Evolutionary conservation across 2,113 vertebrate species (phyloP), one percentile per base, ranked within the genome.

Genomic region (Rhadina sibilatrix): DNA sequence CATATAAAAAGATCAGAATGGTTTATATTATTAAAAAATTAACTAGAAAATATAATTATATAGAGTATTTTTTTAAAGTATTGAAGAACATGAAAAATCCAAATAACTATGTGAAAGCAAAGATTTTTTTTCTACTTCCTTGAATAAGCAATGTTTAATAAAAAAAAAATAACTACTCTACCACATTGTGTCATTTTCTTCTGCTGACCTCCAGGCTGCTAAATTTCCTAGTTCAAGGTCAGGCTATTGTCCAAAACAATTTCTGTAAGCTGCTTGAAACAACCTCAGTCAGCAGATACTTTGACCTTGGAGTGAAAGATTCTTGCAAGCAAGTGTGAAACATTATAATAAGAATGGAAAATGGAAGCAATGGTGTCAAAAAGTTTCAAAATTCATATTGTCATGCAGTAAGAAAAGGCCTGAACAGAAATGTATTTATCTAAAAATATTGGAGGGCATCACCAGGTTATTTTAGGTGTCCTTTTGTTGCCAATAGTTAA

Each of bases 381-480:
- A 87, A 82, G 27, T 56, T 82, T 80, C 47, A 72, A 81, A 93
- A 89, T 49, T 77, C 7, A 57, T 60, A 33, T 15, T 79, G 25
- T 66, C 72, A 82, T 52, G 40, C 49, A 94, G 5, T 66, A 83
- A 93, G 65, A 84, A 87, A 93, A 60, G 44, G 30, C 40, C 38
- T 84, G 42, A 86, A 87, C 35, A 93, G 83, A 92, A 93, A 85
- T 28, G 40, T 40, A 65, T 90, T 81, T 54, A 89, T 83, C 90
- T 96, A 96, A 97, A 95, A 95, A 96, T 93, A 95, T 2, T 84
- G 65, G 28, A 93, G 68, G 25, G 79, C 79, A 86, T 90, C 68
- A 94, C 13, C 60, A 64, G 53, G 59, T 96, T 96, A 96, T 96
- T 97, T 97, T 94, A 83, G 61, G 56, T 82, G 56, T 85, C 33